Conservation (phyloP, 2,113 vertebrate genomes). For the Mirounga angustirostris region DNA sequence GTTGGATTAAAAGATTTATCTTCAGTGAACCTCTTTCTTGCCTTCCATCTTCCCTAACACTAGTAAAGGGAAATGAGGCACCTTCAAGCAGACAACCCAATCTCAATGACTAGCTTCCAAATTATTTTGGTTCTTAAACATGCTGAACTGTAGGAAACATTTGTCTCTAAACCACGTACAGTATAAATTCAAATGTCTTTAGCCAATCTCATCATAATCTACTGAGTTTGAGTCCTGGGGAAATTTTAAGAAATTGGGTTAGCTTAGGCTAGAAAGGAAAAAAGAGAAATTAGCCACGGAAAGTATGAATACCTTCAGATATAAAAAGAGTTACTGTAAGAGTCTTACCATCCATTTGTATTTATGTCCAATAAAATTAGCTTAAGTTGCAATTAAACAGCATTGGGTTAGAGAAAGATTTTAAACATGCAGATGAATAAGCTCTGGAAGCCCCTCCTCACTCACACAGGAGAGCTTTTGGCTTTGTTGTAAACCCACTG, state of each 20-base stretch:
- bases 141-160: not conserved
- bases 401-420: not conserved
- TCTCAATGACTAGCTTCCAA: not conserved
- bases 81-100: not conserved
- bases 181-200: slow-evolving; percentile 24
- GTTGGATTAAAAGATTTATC: slow-evolving; percentile 55
- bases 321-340: not conserved
- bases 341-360: not conserved
- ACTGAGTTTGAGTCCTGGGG: not conserved
- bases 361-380: slow-evolving; percentile 11
- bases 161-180: not conserved
- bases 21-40: not conserved
- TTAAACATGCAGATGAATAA: not conserved
- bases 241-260: not conserved
- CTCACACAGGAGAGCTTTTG: not conserved
- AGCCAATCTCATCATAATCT: not conserved
- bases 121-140: not conserved
- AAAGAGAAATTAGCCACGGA: not conserved
- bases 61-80: not conserved
- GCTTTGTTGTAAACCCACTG: not conserved
- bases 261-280: not conserved
- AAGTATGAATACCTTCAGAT: not conserved
- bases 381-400: not conserved
- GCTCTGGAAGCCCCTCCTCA: not conserved
- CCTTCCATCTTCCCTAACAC: not conserved